phyloP scores from a whole-genome alignment of 2,888 invertebrate genomes.

The Athrips mouffetella region DNA sequence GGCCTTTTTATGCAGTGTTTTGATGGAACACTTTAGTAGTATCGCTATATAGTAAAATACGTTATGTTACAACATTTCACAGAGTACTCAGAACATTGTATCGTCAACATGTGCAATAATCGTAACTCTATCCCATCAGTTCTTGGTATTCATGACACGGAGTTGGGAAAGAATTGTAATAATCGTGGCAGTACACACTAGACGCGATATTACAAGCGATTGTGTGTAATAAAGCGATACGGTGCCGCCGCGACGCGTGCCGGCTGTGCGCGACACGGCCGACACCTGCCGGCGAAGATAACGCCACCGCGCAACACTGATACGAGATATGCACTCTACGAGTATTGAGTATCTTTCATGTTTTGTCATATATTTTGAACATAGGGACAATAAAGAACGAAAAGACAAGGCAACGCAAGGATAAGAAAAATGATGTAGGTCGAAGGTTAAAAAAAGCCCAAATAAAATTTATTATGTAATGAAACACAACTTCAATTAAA shows the following conservation, averaged over 20 bases:
- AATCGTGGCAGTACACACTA: constrained; percentile 30
- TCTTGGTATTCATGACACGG: constrained; percentile 35
- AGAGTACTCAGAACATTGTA: not conserved
- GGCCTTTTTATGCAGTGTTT: too few species aligned
- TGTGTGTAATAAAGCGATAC: constrained; percentile 35
- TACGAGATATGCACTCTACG: not conserved
- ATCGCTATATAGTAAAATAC: too few species aligned
- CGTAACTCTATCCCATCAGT: constrained; percentile 10
- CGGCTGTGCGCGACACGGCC: constrained; percentile 35
- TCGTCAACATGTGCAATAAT: not conserved
- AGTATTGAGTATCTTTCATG: too few species aligned
- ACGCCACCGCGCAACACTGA: constrained; percentile 13
- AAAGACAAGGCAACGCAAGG: too few species aligned
- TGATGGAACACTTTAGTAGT: too few species aligned
- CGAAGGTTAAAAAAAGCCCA: too few species aligned
- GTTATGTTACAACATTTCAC: not conserved
- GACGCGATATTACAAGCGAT: constrained; percentile 36
- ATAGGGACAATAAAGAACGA: not conserved
- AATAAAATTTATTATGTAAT: too few species aligned
- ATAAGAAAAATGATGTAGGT: too few species aligned
- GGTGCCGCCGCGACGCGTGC: constrained; percentile 22
- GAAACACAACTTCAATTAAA: too few species aligned
- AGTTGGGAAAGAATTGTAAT: constrained; percentile 27
- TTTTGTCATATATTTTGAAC: not conserved
- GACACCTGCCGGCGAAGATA: constrained; percentile 39